phyloP scores from a whole-genome alignment of 2,888 invertebrate species.

The Adelphocoris suturalis region DNA sequence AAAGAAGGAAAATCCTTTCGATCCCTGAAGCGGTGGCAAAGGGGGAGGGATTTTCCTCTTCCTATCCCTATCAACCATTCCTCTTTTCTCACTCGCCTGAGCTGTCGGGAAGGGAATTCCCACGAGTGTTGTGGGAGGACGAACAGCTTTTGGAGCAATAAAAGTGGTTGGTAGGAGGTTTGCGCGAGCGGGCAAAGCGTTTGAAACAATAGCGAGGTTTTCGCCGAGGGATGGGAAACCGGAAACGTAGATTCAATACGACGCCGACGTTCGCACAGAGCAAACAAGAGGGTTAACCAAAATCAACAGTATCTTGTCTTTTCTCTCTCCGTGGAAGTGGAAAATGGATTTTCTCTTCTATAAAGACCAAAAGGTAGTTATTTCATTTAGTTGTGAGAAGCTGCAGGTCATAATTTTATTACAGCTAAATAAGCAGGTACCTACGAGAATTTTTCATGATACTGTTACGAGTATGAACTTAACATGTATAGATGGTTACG shows the following conservation, averaged over 20 bases:
- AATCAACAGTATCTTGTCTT: not conserved
- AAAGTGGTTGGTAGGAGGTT: conserved; percentile 1
- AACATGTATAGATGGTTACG: too few relatives aligned
- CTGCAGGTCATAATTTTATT: not conserved
- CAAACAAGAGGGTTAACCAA: conserved; percentile 35
- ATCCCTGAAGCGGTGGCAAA: not conserved
- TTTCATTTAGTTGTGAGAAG: not conserved
- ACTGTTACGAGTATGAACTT: too few relatives aligned
- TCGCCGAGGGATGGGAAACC: not conserved
- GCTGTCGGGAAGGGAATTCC: conserved; percentile 52
- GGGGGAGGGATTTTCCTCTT: not conserved
- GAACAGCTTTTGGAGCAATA: conserved; percentile 54
- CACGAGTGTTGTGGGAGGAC: conserved; percentile 55
- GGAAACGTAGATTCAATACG: conserved; percentile 57
- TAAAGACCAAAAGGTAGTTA: not conserved
- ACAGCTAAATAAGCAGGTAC: too few relatives aligned
- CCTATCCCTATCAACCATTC: conserved; percentile 53
- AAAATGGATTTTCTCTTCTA: not conserved
- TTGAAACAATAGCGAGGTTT: conserved; percentile 49
- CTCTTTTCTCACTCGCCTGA: conserved; percentile 53
- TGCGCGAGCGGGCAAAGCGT: not conserved
- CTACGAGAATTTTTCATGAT: too few relatives aligned
- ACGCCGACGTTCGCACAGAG: not conserved
- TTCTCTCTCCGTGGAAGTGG: not conserved
- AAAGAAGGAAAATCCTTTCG: not conserved